phyloP scores from a whole-genome alignment of 1,140 invertebrate genomes.

The Drosophila nikananu region DNA sequence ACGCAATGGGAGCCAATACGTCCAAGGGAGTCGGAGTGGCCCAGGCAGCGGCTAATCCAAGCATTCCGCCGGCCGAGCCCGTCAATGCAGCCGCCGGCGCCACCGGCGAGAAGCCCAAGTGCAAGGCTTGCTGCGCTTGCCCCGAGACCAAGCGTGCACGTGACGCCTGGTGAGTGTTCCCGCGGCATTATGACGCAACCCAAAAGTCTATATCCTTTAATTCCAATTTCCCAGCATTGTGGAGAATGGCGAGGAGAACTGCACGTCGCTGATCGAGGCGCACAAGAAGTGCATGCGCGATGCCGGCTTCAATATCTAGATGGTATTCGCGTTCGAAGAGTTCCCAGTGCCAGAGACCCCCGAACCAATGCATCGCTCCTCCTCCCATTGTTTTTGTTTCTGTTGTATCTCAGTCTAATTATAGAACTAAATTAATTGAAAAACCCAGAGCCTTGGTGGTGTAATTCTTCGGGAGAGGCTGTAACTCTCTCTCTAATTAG shows the following conservation, averaged over 20 bases:
- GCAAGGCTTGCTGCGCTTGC: slow-evolving; percentile 99
- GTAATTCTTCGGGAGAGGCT: background rate
- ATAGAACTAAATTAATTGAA: slow-evolving; percentile 70
- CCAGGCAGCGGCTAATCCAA: slow-evolving; percentile 52
- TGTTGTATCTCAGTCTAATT: slow-evolving; percentile 75
- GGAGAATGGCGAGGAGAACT: slow-evolving; percentile 97
- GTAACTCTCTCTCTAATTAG: background rate
- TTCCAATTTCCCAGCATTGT: slow-evolving; percentile 90
- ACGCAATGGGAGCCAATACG: slow-evolving; percentile 59
- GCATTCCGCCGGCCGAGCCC: slow-evolving; percentile 44
- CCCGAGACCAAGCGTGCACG: slow-evolving; percentile 97
- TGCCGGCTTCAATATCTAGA: slow-evolving; percentile 93
- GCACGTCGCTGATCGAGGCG: slow-evolving; percentile 95
- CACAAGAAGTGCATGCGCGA: slow-evolving; percentile 98
- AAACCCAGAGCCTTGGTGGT: slow-evolving; percentile 26
- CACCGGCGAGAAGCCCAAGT: slow-evolving; percentile 87
- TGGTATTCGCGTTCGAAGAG: background rate
- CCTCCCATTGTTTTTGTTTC: slow-evolving; percentile 44
- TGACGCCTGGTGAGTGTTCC: slow-evolving; percentile 93
- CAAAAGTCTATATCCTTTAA: background rate
- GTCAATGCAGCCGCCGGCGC: slow-evolving; percentile 74
- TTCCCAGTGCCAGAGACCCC: slow-evolving; percentile 6
- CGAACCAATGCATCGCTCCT: slow-evolving; percentile 7
- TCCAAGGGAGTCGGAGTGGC: slow-evolving; percentile 80
- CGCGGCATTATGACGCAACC: slow-evolving; percentile 49